Base-by-base conservation (phyloP, 2,888 invertebrate species). In the Callyntrura guangdongensis region DNA sequence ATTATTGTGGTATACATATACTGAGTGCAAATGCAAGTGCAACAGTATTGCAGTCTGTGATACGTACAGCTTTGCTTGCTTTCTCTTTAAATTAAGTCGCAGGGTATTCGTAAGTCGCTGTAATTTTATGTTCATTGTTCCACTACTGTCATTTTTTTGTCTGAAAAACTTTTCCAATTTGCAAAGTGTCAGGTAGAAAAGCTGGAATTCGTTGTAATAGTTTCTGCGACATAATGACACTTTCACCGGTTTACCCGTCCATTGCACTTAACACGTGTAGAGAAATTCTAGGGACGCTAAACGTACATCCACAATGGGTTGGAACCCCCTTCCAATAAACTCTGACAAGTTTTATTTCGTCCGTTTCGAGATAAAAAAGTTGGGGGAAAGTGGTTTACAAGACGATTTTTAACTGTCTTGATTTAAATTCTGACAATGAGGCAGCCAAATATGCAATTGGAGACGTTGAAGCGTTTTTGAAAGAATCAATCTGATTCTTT, bases 111-210 rank as follows among this genome's bases (percentile, higher is more conserved):
- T 67, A 67, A 6, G 2, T 27, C 22, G 20, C 8, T 64, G 22
- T 5, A 6, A 64, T n/a, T 61, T 20, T 72, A 47, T 47, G 14
- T 4, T 61, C 17, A 20, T 61, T 89, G 72, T 83, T 72, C 22
- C 56, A 81, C 72, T 56, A 83, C 47, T 74, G 9, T 45, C 49
- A 36, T 83, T 56, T 88, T 89, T 83, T 89, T 61, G 47, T 11
- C 22, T 11, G 88, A 17, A 85, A 90, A 90, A 90, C 79, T 90
- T 90, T 90, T 90, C 90, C 90, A 90, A 90, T 90, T 90, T 85
- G 79, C 85, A 90, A n/a, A 86, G 90, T 90, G 90, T 90, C 90
- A 90, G 90, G 84, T 90, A 69, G 79, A 82, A 82, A 47, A 25
- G 49, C n/a, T 2, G 77, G 11, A 61, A 61, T 53, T 81, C 36